phyloP scores from a whole-genome alignment of 2,113 vertebrate genomes.

The Tyto alba region DNA sequence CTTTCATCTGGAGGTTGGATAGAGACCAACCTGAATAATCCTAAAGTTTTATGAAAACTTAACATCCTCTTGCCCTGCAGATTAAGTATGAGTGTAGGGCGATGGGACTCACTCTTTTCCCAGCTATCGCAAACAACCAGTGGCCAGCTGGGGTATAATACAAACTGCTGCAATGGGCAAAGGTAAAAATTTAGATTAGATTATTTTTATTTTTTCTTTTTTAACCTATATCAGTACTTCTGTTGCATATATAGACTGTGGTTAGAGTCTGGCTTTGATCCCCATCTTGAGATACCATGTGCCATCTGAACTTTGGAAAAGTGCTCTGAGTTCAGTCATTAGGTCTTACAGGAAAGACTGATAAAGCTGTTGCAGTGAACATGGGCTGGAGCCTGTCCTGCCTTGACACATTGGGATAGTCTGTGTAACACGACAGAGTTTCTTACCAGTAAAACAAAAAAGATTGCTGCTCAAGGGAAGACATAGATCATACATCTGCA shows the following conservation, averaged over 20 bases:
- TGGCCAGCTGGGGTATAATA: not conserved
- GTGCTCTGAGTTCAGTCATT: not conserved
- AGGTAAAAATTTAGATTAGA: not conserved
- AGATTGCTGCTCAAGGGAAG: not conserved
- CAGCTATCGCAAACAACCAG: not conserved
- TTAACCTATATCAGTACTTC: not conserved
- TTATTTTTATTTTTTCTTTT: not conserved
- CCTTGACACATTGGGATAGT: not conserved
- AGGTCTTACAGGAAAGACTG: not conserved
- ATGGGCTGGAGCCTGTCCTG: not conserved
- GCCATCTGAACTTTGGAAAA: not conserved
- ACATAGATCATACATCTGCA: not conserved
- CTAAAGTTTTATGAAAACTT: not conserved
- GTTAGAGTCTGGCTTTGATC: not conserved
- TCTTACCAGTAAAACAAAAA: not conserved
- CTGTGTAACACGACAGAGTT: not conserved
- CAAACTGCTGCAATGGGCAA: not conserved
- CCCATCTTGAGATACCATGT: not conserved
- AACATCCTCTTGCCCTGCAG: not conserved
- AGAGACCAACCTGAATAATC: not conserved
- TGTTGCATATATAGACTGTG: not conserved
- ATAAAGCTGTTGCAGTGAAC: accelerated
- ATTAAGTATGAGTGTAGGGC: not conserved
- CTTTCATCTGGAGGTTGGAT: not conserved
- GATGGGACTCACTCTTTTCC: not conserved